These are phyloP conservation scores for Oxytorus armatus DNA, from an alignment of 2,888 invertebrate genomes.

Conservation along the genomic window DNA sequence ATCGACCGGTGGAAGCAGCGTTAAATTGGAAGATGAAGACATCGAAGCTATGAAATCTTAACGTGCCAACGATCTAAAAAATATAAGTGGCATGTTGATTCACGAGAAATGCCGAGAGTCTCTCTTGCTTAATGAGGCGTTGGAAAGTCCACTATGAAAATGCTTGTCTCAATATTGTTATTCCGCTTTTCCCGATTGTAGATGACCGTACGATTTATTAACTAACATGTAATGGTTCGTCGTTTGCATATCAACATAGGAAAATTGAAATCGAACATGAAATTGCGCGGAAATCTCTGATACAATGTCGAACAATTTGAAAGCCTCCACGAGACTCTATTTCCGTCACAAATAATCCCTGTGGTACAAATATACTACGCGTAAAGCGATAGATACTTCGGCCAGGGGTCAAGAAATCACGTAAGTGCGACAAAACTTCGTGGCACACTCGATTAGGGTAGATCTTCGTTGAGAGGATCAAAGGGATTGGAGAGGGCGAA, in stretches of 20 bases:
- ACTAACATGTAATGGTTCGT: background rate
- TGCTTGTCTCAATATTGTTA: slow-evolving; percentile 9
- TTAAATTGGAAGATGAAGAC: no score
- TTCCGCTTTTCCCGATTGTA: background rate
- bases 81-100: slow-evolving; percentile 5
- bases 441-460: slow-evolving; percentile 32
- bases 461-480: slow-evolving; percentile 43
- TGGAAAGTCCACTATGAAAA: slow-evolving; percentile 25
- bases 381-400: background rate
- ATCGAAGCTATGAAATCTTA: slow-evolving; percentile 44
- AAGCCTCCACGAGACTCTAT: background rate
- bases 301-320: background rate
- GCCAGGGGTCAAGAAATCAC: slow-evolving; percentile 20
- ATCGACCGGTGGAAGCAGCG: no score
- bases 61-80: slow-evolving; percentile 12
- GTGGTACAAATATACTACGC: background rate
- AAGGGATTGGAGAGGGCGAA: slow-evolving; percentile 34
- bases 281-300: background rate
- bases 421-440: slow-evolving; percentile 31
- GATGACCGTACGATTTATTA: slow-evolving; percentile 17
- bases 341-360: slow-evolving; percentile 41
- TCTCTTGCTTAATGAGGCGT: slow-evolving; percentile 19
- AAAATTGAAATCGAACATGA: slow-evolving; percentile 32
- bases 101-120: slow-evolving; percentile 16
- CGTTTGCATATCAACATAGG: background rate